phyloP scores from a whole-genome alignment of 2,113 vertebrate species.

The Tupaia tana region DNA sequence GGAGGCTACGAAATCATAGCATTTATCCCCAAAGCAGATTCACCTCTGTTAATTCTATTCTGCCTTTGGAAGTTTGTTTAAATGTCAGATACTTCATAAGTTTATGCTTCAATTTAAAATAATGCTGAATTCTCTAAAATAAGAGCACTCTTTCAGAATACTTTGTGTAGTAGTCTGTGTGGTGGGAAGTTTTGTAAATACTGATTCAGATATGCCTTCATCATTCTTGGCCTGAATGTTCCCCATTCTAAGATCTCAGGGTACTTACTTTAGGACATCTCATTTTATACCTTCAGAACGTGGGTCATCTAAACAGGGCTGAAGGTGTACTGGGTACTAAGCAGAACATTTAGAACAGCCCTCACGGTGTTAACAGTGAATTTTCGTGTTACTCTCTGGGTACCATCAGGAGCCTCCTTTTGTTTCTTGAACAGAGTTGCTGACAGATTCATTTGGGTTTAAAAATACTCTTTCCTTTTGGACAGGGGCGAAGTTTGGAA shows the following conservation, averaged over 20 bases:
- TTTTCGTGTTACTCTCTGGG: not conserved
- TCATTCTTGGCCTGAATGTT: not conserved
- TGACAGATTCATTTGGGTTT: constrained; percentile 13
- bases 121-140: not conserved
- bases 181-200: not conserved
- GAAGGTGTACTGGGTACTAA: not conserved
- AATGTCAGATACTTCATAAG: not conserved
- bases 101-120: not conserved
- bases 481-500: not conserved
- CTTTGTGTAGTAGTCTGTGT: not conserved
- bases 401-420: not conserved
- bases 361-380: not conserved
- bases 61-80: not conserved
- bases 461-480: not conserved
- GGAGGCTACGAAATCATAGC: not conserved
- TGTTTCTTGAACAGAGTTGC: constrained; percentile 29
- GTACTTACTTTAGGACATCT: not conserved
- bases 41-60: not conserved
- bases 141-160: not conserved
- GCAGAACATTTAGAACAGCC: not conserved
- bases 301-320: not conserved
- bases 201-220: not conserved
- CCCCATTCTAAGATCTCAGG: not conserved
- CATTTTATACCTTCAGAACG: not conserved
- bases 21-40: not conserved